phyloP scores from a whole-genome alignment of 2,797 vertebrate genomes.

The Acropternis orthonyx region DNA sequence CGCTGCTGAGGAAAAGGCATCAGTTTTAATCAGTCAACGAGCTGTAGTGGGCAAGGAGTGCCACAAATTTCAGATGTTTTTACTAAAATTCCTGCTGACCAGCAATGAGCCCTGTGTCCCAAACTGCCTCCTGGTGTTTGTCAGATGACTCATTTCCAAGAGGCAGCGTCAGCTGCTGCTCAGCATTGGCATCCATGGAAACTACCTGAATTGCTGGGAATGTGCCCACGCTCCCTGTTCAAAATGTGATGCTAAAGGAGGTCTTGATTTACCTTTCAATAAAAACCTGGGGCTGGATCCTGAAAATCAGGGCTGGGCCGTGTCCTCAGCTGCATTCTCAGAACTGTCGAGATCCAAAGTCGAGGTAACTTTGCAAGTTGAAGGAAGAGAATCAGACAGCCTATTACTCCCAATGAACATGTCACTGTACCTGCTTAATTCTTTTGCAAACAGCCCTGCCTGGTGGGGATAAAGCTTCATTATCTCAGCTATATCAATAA shows the following conservation, averaged over 20 bases:
- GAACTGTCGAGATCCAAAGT: not conserved
- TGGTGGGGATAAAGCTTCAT: not conserved
- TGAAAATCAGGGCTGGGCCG: not conserved
- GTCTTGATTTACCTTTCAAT: not conserved
- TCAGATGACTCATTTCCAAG: not conserved
- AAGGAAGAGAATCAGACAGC: not conserved
- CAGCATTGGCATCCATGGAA: not conserved
- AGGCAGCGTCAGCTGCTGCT: not conserved
- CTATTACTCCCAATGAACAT: not conserved
- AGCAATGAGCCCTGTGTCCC: not conserved
- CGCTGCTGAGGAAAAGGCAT: not conserved
- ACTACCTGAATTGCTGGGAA: not conserved
- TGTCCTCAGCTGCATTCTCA: not conserved
- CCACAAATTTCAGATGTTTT: not conserved
- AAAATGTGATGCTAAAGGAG: not conserved
- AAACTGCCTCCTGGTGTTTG: not conserved
- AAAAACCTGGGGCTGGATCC: not conserved
- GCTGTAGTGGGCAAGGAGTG: not conserved
- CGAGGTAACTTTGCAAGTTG: not conserved
- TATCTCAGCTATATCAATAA: not conserved
- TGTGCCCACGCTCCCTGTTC: not conserved
- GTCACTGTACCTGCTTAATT: not conserved
- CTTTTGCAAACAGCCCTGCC: not conserved
- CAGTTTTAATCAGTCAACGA: not conserved
- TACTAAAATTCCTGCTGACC: not conserved